Percentiles rank a stretch among this genome's conserved stretches.
These are phyloP conservation scores for Zaprionus africanus DNA, from an alignment of 1,140 invertebrate genomes.

Conservation along the genomic window DNA sequence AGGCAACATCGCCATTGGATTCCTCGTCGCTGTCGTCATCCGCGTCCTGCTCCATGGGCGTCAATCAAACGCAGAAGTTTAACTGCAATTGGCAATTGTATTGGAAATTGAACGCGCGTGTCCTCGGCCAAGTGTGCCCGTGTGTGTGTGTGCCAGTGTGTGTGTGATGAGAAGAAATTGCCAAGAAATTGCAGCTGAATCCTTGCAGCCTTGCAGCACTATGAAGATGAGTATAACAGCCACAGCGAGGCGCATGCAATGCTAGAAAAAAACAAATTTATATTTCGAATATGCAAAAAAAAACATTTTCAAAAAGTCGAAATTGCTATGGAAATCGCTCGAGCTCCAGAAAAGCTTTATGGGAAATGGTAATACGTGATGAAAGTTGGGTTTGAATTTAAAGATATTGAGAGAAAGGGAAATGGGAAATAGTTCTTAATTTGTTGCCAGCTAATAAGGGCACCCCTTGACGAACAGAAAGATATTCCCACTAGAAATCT, in stretches of 20 bases:
- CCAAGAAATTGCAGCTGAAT: slow-evolving; percentile 37
- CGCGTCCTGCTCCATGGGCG: slow-evolving; percentile 32
- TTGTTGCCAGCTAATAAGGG: too few species aligned
- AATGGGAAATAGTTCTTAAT: too few species aligned
- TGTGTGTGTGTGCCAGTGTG: slow-evolving; percentile 3
- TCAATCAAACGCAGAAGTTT: slow-evolving; percentile 58
- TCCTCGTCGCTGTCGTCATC: slow-evolving; percentile 21
- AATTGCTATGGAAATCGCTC: neutral
- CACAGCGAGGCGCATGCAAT: neutral
- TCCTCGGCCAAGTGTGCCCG: neutral
- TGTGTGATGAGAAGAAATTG: slow-evolving; percentile 27
- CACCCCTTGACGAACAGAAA: too few species aligned
- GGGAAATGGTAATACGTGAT: too few species aligned
- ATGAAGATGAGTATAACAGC: neutral
- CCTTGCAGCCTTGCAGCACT: neutral
- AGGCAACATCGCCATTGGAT: neutral
- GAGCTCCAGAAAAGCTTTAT: neutral
- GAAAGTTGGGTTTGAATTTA: too few species aligned
- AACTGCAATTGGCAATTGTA: slow-evolving; percentile 46
- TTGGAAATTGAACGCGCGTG: slow-evolving; percentile 26
- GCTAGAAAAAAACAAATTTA: neutral
- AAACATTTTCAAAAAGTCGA: neutral
- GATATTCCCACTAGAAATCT: too few species aligned
- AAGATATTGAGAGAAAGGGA: too few species aligned
- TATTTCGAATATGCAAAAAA: neutral